phyloP scores from a whole-genome alignment of 1,140 invertebrate genomes.

The Reticulitermes speratus region DNA sequence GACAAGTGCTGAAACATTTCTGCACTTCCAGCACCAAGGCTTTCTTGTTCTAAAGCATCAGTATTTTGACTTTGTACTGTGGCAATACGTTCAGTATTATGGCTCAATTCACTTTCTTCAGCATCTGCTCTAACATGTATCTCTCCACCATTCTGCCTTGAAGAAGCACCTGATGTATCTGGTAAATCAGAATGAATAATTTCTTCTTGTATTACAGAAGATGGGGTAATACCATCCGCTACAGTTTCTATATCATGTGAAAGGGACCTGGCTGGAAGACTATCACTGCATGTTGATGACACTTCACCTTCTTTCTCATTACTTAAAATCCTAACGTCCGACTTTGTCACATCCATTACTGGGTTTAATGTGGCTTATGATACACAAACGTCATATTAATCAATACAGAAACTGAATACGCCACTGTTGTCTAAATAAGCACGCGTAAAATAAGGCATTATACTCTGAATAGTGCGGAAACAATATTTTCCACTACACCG shows the following conservation, averaged over 20 bases:
- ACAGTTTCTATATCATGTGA: background rate
- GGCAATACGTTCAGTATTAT: background rate
- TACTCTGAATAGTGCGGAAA: too few species aligned
- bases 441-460: too few species aligned
- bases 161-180: background rate
- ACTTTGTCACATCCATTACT: background rate
- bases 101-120: background rate
- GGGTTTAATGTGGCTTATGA: background rate
- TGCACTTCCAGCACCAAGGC: background rate
- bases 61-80: background rate
- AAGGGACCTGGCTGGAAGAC: background rate
- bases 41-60: background rate
- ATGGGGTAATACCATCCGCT: background rate
- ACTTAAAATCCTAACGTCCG: background rate
- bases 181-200: background rate
- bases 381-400: background rate
- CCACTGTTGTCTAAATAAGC: too few species aligned
- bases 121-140: background rate
- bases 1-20: too few species aligned
- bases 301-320: slow-evolving; percentile 27
- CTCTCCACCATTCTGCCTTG: background rate
- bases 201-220: slow-evolving; percentile 6
- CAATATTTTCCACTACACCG: too few species aligned
- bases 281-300: slow-evolving; percentile 20
- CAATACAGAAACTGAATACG: background rate